Evolutionary conservation across 2,113 vertebrate species (phyloP), one percentile per base, ranked within the genome.

Genomic region (Illadopsis cleaveri): DNA sequence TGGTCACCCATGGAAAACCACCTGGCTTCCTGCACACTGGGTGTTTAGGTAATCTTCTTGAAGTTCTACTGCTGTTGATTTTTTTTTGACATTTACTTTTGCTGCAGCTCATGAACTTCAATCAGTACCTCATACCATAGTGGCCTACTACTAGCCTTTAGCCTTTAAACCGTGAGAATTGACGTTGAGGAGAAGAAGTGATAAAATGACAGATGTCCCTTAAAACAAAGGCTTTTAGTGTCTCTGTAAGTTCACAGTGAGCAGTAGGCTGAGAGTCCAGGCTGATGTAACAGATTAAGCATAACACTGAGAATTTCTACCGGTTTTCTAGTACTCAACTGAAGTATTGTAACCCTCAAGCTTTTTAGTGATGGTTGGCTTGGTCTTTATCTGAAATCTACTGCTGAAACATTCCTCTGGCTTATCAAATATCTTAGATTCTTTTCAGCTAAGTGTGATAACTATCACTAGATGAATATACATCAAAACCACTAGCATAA

Each of bases 121-220:
- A 45, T 47, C 48, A 65, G 10, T 84, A 15, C 20, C 17, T 84
- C 22, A 22, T 20, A 56, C 9, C 0, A 0, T 11, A 44, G 9
- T 11, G 10, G 2, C 53, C n/a, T 84, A 3, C 17, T 53, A 61
- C 15, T 57, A 73, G 42, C 4, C 22, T 85, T 42, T 44, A 65
- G 11, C 4, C 15, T 18, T 44, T 23, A 37, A 73, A 73, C 12
- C 42, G 4, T 57, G 27, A 75, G 28, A 17, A 31, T 12, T 0
- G 0, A 51, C 79, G 9, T 1, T 60, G 33, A 72, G 25, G 23
- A 51, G 88, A 80, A 70, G 12, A 22, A 82, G 16, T 66, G 38
- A 42, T n/a, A 72, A 93, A 71, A 57, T 50, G 0, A 23, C 19
- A 51, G 12, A 21, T 45, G 8, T 44, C 20, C 31, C 48, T 53